A percentile compares a stretch with the other conserved stretches of the same genome.
phyloP scores from a whole-genome alignment of 2,888 invertebrate species.

The Panorpa germanica region DNA sequence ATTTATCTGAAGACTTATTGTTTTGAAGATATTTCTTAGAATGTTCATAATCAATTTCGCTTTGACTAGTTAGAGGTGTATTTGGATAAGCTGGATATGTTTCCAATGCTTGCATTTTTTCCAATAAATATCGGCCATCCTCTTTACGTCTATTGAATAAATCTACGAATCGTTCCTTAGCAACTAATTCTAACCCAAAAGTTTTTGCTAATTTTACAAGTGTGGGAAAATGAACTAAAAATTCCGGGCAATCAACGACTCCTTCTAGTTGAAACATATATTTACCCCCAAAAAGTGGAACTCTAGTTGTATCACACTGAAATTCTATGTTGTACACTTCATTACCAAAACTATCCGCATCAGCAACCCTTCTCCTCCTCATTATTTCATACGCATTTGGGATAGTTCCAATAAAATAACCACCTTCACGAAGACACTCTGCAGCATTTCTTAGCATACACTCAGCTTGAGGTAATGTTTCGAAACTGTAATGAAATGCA shows the following conservation, averaged over 20 bases:
- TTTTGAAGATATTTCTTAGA: constrained; percentile 38
- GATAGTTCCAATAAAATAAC: constrained; percentile 92
- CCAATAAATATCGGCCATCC: constrained; percentile 39
- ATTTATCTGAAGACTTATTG: too few species aligned
- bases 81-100: constrained; percentile 49
- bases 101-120: constrained; percentile 66
- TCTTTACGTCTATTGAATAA: constrained; percentile 48
- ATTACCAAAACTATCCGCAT: constrained; percentile 50
- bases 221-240: constrained; percentile 83
- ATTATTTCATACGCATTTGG: constrained; percentile 88
- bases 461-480: constrained; percentile 71
- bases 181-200: constrained; percentile 48
- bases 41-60: constrained; percentile 50
- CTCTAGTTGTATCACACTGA: constrained; percentile 41
- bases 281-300: constrained; percentile 85
- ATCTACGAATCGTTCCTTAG: constrained; percentile 56
- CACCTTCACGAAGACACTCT: constrained; percentile 74
- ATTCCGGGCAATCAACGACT: constrained; percentile 97
- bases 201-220: constrained; percentile 53
- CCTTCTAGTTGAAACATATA: constrained; percentile 92
- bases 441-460: constrained; percentile 86
- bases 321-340: constrained; percentile 58
- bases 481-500: constrained; percentile 94
- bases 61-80: constrained; percentile 33
- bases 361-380: constrained; percentile 40